phyloP scores from a whole-genome alignment of 64 coral and sea anemone species.

The Platygyra sinensis region DNA sequence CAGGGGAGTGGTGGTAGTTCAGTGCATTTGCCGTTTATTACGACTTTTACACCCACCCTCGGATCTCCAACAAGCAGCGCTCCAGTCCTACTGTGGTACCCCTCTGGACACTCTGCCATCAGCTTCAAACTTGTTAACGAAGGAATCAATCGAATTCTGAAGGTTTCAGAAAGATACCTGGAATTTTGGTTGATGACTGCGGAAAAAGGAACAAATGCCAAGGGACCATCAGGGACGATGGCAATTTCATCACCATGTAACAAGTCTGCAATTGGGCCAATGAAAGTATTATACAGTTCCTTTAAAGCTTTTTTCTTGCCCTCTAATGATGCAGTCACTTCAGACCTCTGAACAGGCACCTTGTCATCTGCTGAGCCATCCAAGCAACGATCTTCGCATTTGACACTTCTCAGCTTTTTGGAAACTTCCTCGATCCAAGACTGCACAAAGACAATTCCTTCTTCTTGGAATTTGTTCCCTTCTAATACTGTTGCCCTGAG shows the following conservation, averaged over 20 bases:
- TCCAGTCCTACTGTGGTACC: no score
- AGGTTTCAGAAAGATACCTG: constrained; percentile 31
- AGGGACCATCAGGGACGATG: constrained; percentile 47
- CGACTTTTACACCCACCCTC: background rate
- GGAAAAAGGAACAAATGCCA: constrained; percentile 35
- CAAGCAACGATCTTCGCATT: no score
- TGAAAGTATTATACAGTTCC: background rate
- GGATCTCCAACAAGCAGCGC: constrained; percentile 48
- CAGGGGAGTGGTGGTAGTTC: no score
- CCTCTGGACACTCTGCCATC: no score
- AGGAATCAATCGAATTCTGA: constrained; percentile 26
- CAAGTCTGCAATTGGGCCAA: background rate
- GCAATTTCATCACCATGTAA: no score
- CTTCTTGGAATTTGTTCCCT: no score
- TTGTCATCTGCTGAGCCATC: no score
- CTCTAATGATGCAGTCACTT: background rate
- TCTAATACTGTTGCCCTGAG: background rate
- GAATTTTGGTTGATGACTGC: constrained; percentile 12
- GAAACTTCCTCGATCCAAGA: no score
- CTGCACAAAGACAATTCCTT: no score
- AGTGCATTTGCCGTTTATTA: background rate
- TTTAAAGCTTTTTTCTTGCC: background rate
- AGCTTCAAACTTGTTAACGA: no score
- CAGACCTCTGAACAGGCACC: background rate
- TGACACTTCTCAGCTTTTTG: no score